Evolutionary conservation across 2,113 vertebrate genomes (phyloP).

Genomic region (Eulemur macaco): DNA sequence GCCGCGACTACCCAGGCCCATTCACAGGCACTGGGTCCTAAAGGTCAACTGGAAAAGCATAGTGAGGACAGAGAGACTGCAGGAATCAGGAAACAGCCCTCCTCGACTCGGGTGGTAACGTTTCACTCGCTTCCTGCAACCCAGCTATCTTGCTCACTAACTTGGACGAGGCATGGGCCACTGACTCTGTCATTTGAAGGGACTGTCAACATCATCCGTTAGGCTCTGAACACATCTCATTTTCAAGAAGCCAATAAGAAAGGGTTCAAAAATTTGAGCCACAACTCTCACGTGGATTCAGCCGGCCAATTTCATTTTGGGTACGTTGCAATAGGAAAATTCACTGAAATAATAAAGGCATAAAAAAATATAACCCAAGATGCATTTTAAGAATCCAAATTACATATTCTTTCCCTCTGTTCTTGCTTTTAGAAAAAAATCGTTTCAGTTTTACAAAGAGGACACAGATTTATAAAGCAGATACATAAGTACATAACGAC

Average conservation of each 20-base stretch:
- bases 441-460: neutral
- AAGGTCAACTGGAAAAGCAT: neutral
- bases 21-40: neutral
- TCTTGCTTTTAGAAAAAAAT: neutral
- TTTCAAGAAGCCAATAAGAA: neutral
- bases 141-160: neutral
- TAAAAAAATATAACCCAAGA: neutral
- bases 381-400: neutral
- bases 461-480: neutral
- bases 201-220: accelerated
- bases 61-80: neutral
- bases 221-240: neutral
- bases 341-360: neutral
- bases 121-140: neutral
- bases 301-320: neutral
- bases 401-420: neutral
- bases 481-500: neutral
- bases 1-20: accelerated
- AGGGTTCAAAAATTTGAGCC: neutral
- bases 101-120: neutral
- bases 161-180: neutral
- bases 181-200: neutral
- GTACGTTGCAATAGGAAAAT: neutral
- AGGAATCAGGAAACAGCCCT: neutral
- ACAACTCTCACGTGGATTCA: neutral